phyloP scores from a whole-genome alignment of 2,888 invertebrate genomes.

The Stenodema calcarata region DNA sequence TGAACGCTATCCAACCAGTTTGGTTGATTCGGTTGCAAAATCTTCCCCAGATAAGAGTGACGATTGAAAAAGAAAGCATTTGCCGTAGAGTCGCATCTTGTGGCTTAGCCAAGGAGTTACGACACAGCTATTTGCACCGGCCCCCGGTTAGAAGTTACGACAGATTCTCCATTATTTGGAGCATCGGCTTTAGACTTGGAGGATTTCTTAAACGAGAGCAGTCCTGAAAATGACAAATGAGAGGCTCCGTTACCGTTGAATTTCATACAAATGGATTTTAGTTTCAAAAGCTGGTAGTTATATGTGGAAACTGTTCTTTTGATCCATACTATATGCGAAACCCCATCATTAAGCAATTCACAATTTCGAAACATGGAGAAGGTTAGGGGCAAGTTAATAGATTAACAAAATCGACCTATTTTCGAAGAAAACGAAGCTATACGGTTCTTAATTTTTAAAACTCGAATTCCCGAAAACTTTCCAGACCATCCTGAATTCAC shows the following conservation, averaged over 20 bases:
- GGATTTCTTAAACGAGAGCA: neutral
- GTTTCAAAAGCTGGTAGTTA: too few species aligned
- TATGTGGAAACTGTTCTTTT: too few species aligned
- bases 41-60: neutral
- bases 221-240: neutral
- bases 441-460: too few species aligned
- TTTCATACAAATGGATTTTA: neutral
- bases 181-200: neutral
- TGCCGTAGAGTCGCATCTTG: neutral
- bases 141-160: neutral
- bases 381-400: too few species aligned
- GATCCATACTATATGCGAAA: too few species aligned
- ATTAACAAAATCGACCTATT: too few species aligned
- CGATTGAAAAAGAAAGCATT: neutral
- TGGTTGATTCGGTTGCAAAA: neutral
- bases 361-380: too few species aligned
- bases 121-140: neutral
- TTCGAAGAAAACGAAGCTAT: too few species aligned
- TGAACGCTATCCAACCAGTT: neutral
- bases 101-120: neutral
- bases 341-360: too few species aligned
- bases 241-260: neutral
- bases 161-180: neutral
- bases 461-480: too few species aligned
- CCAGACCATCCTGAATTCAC: too few species aligned